A percentile compares a stretch with the other conserved stretches of the same genome.
Evolutionary conservation across 2,888 invertebrate genomes (phyloP).

Genomic region (Andrena praecox): DNA sequence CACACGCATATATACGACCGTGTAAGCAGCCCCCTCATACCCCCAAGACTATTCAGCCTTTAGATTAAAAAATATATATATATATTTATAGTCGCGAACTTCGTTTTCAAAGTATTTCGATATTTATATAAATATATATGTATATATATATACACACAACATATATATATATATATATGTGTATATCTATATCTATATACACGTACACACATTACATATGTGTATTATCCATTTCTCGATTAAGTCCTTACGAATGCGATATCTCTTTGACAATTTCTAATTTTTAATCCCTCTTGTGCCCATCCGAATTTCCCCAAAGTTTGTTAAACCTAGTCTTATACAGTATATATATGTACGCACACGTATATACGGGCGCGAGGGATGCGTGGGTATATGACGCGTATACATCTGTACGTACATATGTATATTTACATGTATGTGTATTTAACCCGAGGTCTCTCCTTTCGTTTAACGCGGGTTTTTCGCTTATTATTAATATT

Average conservation of each 20-base stretch:
- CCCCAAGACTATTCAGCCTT: constrained; percentile 62
- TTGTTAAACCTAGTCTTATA: constrained; percentile 81
- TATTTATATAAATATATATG: constrained; percentile 55
- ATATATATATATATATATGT: constrained; percentile 56
- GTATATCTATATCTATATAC: constrained; percentile 45
- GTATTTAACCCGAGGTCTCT: constrained; percentile 48
- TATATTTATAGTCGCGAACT: constrained; percentile 41
- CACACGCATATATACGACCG: constrained; percentile 69
- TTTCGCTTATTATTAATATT: constrained; percentile 47
- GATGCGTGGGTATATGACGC: constrained; percentile 4
- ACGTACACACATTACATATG: constrained; percentile 37
- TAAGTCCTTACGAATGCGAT: constrained; percentile 45
- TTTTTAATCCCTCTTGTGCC: constrained; percentile 41
- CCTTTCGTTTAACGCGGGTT: constrained; percentile 61
- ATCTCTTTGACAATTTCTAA: constrained; percentile 45
- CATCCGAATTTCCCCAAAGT: constrained; percentile 76
- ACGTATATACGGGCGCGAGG: background rate
- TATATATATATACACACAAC: constrained; percentile 33
- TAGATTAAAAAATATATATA: constrained; percentile 46
- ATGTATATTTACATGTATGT: constrained; percentile 34
- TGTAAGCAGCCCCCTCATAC: constrained; percentile 72
- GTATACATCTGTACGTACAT: constrained; percentile 7
- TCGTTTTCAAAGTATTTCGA: constrained; percentile 67
- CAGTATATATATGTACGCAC: constrained; percentile 25
- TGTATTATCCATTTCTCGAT: constrained; percentile 50